Percentiles rank a stretch among this genome's conserved stretches.
Evolutionary conservation across 2,113 vertebrate genomes (phyloP).

Genomic region (Oncorhynchus nerka): DNA sequence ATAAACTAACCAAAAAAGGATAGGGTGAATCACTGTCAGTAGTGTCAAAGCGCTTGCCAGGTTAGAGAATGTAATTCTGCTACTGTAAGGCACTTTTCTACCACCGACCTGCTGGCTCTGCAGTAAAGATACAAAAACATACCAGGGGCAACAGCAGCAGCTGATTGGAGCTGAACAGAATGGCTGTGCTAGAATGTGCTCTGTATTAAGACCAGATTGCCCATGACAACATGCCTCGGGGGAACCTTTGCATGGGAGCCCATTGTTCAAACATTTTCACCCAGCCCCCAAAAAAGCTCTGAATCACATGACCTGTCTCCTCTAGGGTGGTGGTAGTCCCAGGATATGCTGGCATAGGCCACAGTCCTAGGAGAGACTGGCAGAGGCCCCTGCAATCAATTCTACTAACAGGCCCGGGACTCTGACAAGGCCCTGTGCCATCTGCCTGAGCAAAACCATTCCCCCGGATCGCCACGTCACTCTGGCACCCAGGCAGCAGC

Average conservation of each 20-base stretch:
- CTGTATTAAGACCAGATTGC: slow-evolving; percentile 59
- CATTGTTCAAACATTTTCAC: slow-evolving; percentile 15
- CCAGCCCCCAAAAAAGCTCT: slow-evolving; percentile 35
- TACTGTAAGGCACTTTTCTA: slow-evolving; percentile 57
- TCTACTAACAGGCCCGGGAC: slow-evolving; percentile 60
- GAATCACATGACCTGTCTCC: slow-evolving; percentile 52
- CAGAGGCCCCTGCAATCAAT: slow-evolving; percentile 42
- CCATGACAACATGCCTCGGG: slow-evolving; percentile 52
- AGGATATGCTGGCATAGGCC: slow-evolving; percentile 27
- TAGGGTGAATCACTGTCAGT: slow-evolving; percentile 43
- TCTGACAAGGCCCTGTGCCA: slow-evolving; percentile 62
- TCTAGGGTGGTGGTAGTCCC: slow-evolving; percentile 45
- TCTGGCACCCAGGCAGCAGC: slow-evolving; percentile 51
- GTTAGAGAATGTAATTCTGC: slow-evolving; percentile 61
- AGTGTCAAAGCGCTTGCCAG: slow-evolving; percentile 53
- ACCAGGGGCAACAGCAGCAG: slow-evolving; percentile 36
- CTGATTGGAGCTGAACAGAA: slow-evolving; percentile 56
- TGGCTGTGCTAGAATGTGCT: slow-evolving; percentile 44
- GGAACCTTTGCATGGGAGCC: slow-evolving; percentile 39
- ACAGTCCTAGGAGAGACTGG: slow-evolving; percentile 37
- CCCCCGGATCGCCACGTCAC: slow-evolving; percentile 51
- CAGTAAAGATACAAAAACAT: slow-evolving; percentile 50
- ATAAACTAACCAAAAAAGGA: slow-evolving; percentile 47
- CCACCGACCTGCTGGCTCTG: slow-evolving; percentile 60
- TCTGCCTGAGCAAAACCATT: slow-evolving; percentile 63